These are phyloP conservation scores for Drosophila ficusphila DNA, from an alignment of 1,140 invertebrate genomes.

Conservation along the genomic window DNA sequence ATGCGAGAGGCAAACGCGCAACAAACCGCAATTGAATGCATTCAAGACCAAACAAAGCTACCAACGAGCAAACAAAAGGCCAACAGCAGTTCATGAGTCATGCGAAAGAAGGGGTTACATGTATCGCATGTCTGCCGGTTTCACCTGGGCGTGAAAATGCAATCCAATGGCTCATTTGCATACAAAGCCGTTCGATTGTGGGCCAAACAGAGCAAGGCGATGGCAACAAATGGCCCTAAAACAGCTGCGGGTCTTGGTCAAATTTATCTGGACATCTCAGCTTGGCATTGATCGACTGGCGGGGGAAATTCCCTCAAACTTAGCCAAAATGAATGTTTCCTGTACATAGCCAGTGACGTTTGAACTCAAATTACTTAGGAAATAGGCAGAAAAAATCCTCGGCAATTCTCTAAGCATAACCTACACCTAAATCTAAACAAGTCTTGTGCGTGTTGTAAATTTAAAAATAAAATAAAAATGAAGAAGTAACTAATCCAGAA, in stretches of 20 bases:
- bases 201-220: slow-evolving; percentile 26
- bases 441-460: slow-evolving; percentile 77
- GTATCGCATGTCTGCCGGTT: slow-evolving; percentile 13
- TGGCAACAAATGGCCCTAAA: slow-evolving; percentile 42
- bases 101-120: background rate
- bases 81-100: slow-evolving; percentile 42
- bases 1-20: slow-evolving; percentile 43
- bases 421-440: slow-evolving; percentile 65
- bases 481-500: slow-evolving; percentile 11
- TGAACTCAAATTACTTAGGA: slow-evolving; percentile 38
- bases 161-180: slow-evolving; percentile 67
- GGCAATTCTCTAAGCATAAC: slow-evolving; percentile 48
- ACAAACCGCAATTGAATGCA: slow-evolving; percentile 49
- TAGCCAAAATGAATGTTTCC: slow-evolving; percentile 48
- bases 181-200: slow-evolving; percentile 74
- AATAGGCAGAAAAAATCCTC: slow-evolving; percentile 30
- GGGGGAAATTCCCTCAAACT: slow-evolving; percentile 1
- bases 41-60: slow-evolving; percentile 41
- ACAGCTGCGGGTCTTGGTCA: slow-evolving; percentile 8
- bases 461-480: slow-evolving; percentile 30
- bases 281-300: slow-evolving; percentile 43
- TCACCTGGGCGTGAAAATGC: slow-evolving; percentile 51
- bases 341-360: slow-evolving; percentile 40
- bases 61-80: slow-evolving; percentile 36
- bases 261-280: slow-evolving; percentile 21